Evolutionary conservation across 2,113 vertebrate genomes (phyloP), one percentile per base, ranked within the genome.

Genomic region (Pithys albifrons): DNA sequence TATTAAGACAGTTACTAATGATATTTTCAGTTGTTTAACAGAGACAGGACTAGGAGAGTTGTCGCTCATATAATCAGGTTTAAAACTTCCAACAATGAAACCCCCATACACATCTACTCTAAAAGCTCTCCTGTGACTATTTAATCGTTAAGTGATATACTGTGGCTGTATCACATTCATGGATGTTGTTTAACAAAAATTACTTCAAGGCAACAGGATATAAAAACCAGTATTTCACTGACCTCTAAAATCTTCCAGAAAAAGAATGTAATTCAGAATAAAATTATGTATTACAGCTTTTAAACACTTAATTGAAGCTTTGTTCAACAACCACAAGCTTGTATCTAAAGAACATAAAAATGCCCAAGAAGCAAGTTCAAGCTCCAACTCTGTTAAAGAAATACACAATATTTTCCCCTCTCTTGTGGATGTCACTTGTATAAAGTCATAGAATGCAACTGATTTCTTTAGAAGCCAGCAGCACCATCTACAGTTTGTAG

Each of bases 381-480:
- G 46, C 39, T 83, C 31, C 7, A 27, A 52, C 7, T 33, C 2
- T 24, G 7, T 5, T 39, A 9, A 78, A 87, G 6, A 70, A 88
- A 82, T 10, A 49, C 4, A 54, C 2, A 18, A 1, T 16, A 17
- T 8, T n/a, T 46, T 10, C 7, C 29, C 10, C 23, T 66, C 43
- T 64, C 67, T 72, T 23, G 3, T 17, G 7, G 15, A 54, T 4
- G 0, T 45, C 31, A 49, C 41, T 49, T 0, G 0, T 33, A 11
- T 51, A 2, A 85, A 88, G 19, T 52, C 78, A 91, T 9, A 84
- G 14, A 79, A 91, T 16, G 1, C 23, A 85, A 59, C 3, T 5
- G 13, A 49, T 48, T 51, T 72, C 78, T 80, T 84, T 35, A 87
- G 55, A 95, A 79, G 72, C 31, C 46, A 94, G 33, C 58, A 91